Evolutionary conservation across 2,888 invertebrate genomes (phyloP), one percentile per base, ranked within the genome.

Genomic region (Thymelicus sylvestris): DNA sequence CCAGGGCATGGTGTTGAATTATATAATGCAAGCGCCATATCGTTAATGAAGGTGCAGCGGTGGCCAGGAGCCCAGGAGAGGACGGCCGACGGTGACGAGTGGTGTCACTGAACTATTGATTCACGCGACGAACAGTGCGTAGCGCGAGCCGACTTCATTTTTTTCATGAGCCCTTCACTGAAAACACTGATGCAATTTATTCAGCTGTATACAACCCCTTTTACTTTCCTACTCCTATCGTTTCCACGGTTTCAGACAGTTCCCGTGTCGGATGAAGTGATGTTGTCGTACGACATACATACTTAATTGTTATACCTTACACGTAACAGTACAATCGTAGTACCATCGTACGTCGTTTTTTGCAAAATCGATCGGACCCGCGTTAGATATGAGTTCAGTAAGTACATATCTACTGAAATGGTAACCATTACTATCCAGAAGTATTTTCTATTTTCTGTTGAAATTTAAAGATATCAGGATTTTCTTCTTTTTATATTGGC

Each of bases 91-190:
- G 19, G 19, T 19, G 19, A 41, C 67, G 68, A 69, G 68, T 69
- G 68, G 68, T 57, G 68, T 69, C 68, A 63, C 47, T 69, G 68
- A 69, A 69, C 68, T 69, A 69, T 69, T 69, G 68, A 69, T 69
- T 67, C 63, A 19, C 31, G 62, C 44, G 66, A 48, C 39, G 65
- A 19, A 7, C 31, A 39, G 59, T 48, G 59, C 48, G 65, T 19
- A 38, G 44, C 66, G 59, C 39, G 52, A 48, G 8, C 13, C 7
- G 10, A 52, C 13, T 10, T 39, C 31, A 48, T 19, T 39, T n/a
- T 31, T 65, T 65, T 52, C 65, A 52, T 65, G 64, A 52, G n/a
- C 38, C 15, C 65, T 52, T 39, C 39, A 19, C 52, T 31, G 64
- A 50, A 64, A 63, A 38, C 13, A 44, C 61, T 5, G 61, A 60